Base-by-base conservation (phyloP, 2,888 invertebrate genomes). In the Gandaritis pyraliata region DNA sequence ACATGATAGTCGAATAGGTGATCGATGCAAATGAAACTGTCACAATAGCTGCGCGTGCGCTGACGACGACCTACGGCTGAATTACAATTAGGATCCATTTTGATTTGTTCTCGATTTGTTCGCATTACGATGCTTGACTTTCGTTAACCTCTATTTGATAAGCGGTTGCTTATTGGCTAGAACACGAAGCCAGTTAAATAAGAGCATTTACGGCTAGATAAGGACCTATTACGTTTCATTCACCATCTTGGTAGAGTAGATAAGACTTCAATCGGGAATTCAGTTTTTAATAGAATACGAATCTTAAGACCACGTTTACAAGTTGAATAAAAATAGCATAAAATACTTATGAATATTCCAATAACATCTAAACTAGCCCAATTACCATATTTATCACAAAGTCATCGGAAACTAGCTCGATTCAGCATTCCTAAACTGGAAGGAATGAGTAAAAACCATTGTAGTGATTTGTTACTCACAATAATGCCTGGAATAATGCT, bases 1-100 rank as follows among this genome's bases (percentile, higher is more conserved):
- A 63, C 58, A 41, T 59, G 49, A 58, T 69, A 68, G 72, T 71
- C 10, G 68, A 68, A 65, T 66, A 58, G 58, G 71, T 76, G 77
- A 80, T 80, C 75, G 73, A 80, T 80, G 74, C 76, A 64, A 75
- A 77, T 75, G 72, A 71, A 78, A 77, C 75, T 78, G 83, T 82
- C 76, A 79, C 81, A 81, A 82, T 71, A 74, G 73, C 65, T 72
- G 78, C 76, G 77, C 76, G 70, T 72, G 72, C 77, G 76, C 76
- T 74, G 64, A 60, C 64, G 54, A 43, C 51, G 64, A 48, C n/a
- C n/a, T n/a, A n/a, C 62, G 63, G 58, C 69, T 77, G 76, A 78
- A 82, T 80, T 65, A 71, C 72, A 79, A 80, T 77, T 72, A 73
- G 70, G 65, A 60, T 71, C 72, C 71, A 73, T 75, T 72, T 63